Evolutionary conservation across 2,888 invertebrate genomes (phyloP).

Genomic region (Sphinx pinastri): DNA sequence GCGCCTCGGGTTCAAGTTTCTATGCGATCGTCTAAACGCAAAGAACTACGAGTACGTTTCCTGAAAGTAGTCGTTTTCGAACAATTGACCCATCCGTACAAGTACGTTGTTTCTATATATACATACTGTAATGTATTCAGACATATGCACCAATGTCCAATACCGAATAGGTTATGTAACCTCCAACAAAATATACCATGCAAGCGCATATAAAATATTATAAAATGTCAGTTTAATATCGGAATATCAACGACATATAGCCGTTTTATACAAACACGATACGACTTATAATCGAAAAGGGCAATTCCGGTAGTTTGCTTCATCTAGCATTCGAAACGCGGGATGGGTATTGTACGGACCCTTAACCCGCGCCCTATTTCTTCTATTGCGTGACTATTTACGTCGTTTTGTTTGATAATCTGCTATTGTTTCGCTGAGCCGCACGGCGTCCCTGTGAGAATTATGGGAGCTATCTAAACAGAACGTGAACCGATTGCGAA

Average conservation of each 20-base stretch:
- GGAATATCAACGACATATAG: not conserved
- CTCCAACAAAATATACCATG: too few relatives aligned
- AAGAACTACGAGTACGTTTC: constrained; percentile 50
- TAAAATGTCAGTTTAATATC: not conserved
- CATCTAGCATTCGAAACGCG: constrained; percentile 80
- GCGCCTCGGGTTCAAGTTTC: constrained; percentile 57
- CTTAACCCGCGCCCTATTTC: constrained; percentile 78
- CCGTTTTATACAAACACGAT: constrained; percentile 33
- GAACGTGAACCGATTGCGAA: constrained; percentile 76
- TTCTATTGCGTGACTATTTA: constrained; percentile 77
- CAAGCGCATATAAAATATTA: too few relatives aligned
- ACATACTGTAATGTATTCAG: not conserved
- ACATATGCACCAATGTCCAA: constrained; percentile 2
- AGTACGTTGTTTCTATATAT: not conserved
- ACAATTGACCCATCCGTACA: constrained; percentile 50
- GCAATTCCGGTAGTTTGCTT: constrained; percentile 58
- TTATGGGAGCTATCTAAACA: constrained; percentile 79
- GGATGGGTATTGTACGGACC: constrained; percentile 72
- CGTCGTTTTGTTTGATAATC: constrained; percentile 83
- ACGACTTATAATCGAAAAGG: constrained; percentile 45
- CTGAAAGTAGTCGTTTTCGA: constrained; percentile 56
- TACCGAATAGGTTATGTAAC: not conserved
- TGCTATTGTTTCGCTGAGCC: constrained; percentile 78
- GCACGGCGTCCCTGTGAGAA: constrained; percentile 75
- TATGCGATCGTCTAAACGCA: constrained; percentile 48